Base-by-base conservation (phyloP, 2,888 invertebrate species). In the Trissonchulus latispiculum region DNA sequence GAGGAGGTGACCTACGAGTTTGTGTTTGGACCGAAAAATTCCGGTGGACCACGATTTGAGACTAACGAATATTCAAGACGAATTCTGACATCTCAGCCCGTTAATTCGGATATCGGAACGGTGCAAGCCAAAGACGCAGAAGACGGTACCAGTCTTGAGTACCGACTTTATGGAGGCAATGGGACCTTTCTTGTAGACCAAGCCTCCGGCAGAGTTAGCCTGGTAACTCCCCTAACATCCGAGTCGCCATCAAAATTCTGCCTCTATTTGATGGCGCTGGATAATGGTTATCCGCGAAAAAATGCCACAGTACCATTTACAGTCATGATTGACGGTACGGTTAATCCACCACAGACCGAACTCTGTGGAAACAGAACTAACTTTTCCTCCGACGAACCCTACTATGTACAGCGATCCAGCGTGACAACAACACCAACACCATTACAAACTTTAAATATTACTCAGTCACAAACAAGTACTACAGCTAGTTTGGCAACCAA, bases 281-380 rank as follows among this genome's bases (percentile, higher is more conserved):
- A 64, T 28, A 8, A 29, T 8, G 66, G 66, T 8, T 15, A 15
- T n/a, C 66, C 66, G 18, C 66, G 15, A 15, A 8, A n/a, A 8
- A 8, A 33, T 8, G 35, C 66, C 8, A n/a, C 66, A 15, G 66
- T 64, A 8, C 66, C 66, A n/a, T 32, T 64, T 64, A 15, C 35
- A 8, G 66, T 64, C 31, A 64, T n/a, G 8, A n/a, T 64, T 28
- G 66, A 64, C 48, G 48, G 48, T 48, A 48, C n/a, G n/a, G n/a
- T n/a, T n/a, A n/a, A n/a, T n/a, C n/a, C n/a, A n/a, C n/a, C n/a
- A n/a, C n/a, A n/a, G n/a, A n/a, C n/a, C n/a, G n/a, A n/a, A n/a
- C n/a, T n/a, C 8, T 48, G 48, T 23, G 48, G 23, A 8, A 8
- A 8, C 8, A 8, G 48, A 23, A 15, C 48, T 48, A 48, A 48